Base-by-base conservation (phyloP, 2,113 vertebrate species). In the Capreolus pygargus region DNA sequence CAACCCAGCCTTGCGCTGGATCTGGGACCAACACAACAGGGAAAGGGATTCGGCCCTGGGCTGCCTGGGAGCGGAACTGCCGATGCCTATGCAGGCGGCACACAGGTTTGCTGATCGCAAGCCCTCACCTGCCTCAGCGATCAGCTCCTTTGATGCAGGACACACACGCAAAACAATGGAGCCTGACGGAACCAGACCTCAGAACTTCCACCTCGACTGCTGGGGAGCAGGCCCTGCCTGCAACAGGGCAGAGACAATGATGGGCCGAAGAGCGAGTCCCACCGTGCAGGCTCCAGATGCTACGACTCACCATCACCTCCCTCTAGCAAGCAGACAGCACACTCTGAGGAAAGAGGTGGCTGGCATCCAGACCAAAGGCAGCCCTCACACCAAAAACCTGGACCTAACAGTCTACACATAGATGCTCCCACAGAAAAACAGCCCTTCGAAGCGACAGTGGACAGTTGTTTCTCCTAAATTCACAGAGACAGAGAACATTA, bases 1-100 rank as follows among this genome's bases (percentile, higher is more conserved):
- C 2, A 19, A 8, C 50, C 21, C 11, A 54, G 79, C 79, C 47
- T 25, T n/a, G 79, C 33, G 7, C 11, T n/a, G 50, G 50, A 54
- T 54, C 50, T 54, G 79, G 79, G 79, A 36, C 50, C 23, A 8
- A 54, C 33, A 23, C 79, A 14, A n/a, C 33, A n/a, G 50, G 23
- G 79, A 25, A 82, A n/a, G 47, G 30, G 12, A 21, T 13, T 30
- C 4, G 19, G 14, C 33, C 50, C 33, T 2, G 33, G 79, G 79
- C 30, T 4, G 33, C 78, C 33, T 33, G 30, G 1, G 30, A n/a
- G 78, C 1, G 0, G 78, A 23, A 6, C 30, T 13, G 47, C 47
- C 1, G 5, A 50, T 50, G 78, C 45, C 78, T 12, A 52, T 47
- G n/a, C 17, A 21, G 45, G 27, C 10, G 23, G 47, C 39, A 21